These are phyloP conservation scores for Brenthis daphne DNA, from an alignment of 2,888 invertebrate species.

Conservation along the genomic window DNA sequence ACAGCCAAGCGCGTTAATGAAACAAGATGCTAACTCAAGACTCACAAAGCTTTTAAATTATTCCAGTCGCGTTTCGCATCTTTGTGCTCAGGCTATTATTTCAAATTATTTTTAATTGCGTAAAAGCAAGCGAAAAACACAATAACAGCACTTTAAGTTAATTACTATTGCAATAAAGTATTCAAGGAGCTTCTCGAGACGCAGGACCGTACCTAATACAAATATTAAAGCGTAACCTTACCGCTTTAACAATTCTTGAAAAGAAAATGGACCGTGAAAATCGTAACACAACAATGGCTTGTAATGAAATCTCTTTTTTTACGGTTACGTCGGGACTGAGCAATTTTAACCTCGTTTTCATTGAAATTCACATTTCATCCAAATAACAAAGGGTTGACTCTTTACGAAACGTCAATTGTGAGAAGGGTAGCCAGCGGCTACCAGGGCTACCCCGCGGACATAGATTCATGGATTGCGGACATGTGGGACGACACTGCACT, in stretches of 20 bases:
- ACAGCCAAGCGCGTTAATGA: conserved; percentile 65
- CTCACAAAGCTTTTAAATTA: conserved; percentile 65
- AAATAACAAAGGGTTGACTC: conserved; percentile 72
- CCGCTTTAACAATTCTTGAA: conserved; percentile 60
- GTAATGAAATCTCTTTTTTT: conserved; percentile 73
- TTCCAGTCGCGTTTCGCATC: conserved; percentile 62
- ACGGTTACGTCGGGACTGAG: conserved; percentile 61
- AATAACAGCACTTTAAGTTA: conserved; percentile 65
- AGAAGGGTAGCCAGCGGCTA: conserved; percentile 56
- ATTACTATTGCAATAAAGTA: conserved; percentile 63
- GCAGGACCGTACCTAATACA: conserved; percentile 53
- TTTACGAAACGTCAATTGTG: conserved; percentile 74
- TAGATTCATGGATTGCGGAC: conserved; percentile 43
- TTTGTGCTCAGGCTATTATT: conserved; percentile 70
- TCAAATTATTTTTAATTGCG: conserved; percentile 79
- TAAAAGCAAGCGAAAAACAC: conserved; percentile 71
- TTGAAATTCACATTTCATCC: conserved; percentile 76
- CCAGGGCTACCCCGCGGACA: conserved; percentile 28
- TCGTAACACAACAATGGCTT: conserved; percentile 70
- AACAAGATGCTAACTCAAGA: conserved; percentile 73
- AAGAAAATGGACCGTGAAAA: conserved; percentile 70
- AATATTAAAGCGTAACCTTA: conserved; percentile 61
- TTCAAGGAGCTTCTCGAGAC: conserved; percentile 59
- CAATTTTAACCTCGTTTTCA: conserved; percentile 75
- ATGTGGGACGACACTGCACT: conserved; percentile 46